These are phyloP conservation scores for Tetragonisca angustula DNA, from an alignment of 2,888 invertebrate species.

Conservation along the genomic window DNA sequence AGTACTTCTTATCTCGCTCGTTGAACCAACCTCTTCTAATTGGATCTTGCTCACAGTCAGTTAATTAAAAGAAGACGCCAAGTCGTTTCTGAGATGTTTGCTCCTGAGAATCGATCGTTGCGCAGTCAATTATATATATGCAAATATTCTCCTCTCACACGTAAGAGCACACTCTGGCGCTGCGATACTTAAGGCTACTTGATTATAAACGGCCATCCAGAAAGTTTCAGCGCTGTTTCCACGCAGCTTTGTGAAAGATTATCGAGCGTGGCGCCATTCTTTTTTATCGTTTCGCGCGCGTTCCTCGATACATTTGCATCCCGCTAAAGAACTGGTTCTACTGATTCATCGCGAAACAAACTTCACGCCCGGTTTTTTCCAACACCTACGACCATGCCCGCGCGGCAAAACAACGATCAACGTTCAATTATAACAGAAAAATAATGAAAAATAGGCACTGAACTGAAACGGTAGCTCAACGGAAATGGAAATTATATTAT, in stretches of 20 bases:
- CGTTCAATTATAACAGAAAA: neutral
- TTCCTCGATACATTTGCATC: slow-evolving; percentile 17
- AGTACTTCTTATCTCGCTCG: neutral
- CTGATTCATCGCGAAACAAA: slow-evolving; percentile 17
- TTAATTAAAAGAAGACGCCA: neutral
- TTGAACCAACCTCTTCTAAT: neutral
- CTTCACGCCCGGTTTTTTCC: neutral
- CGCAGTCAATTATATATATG: neutral
- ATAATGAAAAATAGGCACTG: neutral
- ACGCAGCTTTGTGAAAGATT: slow-evolving; percentile 19
- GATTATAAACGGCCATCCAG: slow-evolving; percentile 19
- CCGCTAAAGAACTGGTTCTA: slow-evolving; percentile 29
- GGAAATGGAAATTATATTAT: neutral
- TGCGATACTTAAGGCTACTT: neutral
- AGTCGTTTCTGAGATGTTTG: neutral
- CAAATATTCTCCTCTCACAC: neutral
- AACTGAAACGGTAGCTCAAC: neutral
- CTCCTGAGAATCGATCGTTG: slow-evolving; percentile 9
- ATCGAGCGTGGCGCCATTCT: neutral
- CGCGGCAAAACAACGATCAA: neutral
- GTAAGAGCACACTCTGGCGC: slow-evolving; percentile 7
- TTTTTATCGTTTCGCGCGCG: neutral
- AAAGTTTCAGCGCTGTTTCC: slow-evolving; percentile 5
- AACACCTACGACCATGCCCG: neutral
- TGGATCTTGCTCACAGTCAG: too few relatives aligned